Evolutionary conservation across 2,113 vertebrate species (phyloP).

Genomic region (Papio anubis): DNA sequence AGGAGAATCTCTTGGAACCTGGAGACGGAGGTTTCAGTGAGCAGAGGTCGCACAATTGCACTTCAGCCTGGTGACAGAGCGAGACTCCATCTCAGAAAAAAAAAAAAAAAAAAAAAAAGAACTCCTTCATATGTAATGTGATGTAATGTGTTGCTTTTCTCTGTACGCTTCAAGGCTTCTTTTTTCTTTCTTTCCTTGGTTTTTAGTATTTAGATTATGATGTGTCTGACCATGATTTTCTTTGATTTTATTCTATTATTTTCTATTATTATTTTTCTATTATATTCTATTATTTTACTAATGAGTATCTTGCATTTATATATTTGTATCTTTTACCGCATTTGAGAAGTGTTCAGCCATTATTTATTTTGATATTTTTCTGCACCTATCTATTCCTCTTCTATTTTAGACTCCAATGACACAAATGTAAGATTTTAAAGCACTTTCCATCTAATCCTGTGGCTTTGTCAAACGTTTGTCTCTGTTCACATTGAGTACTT

Average conservation of each 20-base stretch:
- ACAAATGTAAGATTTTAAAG: background rate
- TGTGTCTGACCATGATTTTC: background rate
- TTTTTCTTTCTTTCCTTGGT: background rate
- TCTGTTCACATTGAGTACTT: background rate
- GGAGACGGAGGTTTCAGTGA: too few relatives aligned
- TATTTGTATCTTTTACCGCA: background rate
- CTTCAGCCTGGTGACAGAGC: too few relatives aligned
- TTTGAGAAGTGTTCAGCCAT: background rate
- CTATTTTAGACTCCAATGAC: background rate
- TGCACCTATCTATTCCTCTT: background rate
- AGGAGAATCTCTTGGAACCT: too few relatives aligned
- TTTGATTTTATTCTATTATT: background rate
- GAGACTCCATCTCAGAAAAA: too few relatives aligned
- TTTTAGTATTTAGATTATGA: background rate
- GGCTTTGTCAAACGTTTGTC: background rate
- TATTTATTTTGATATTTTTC: background rate
- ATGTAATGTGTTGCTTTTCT: background rate
- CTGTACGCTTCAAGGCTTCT: background rate
- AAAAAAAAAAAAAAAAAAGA: accelerated
- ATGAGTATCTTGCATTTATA: background rate
- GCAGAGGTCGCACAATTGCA: too few relatives aligned
- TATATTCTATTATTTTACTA: background rate
- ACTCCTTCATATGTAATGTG: too few relatives aligned
- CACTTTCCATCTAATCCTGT: background rate
- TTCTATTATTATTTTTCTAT: background rate